Percentiles rank a stretch among this genome's conserved stretches.
Conservation (phyloP, 2,888 invertebrate genomes). For the Meta bourneti region DNA sequence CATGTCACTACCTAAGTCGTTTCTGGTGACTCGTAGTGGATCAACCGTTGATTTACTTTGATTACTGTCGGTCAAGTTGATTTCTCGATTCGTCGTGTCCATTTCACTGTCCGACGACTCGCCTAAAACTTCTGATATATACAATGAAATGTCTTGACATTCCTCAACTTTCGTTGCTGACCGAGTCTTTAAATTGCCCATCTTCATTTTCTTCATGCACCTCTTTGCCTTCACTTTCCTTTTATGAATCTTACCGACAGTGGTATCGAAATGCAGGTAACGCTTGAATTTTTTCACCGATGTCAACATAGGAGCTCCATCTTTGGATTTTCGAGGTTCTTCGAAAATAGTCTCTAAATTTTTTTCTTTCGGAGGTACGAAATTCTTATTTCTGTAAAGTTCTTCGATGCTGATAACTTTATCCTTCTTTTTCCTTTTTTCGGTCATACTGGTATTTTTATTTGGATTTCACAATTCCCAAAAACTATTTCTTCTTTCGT, state of each 20-base stretch:
- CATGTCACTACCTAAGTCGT: not conserved
- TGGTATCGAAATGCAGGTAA: slow-evolving; percentile 66
- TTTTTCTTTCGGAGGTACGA: slow-evolving; percentile 71
- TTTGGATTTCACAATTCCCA: not conserved
- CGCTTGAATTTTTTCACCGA: slow-evolving; percentile 62
- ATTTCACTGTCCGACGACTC: slow-evolving; percentile 63
- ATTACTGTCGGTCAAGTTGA: not conserved
- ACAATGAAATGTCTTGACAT: slow-evolving; percentile 36
- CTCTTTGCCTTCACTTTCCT: slow-evolving; percentile 61
- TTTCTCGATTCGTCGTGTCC: not conserved
- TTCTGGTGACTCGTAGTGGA: not conserved
- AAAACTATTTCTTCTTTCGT: not conserved
- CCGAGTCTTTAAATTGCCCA: slow-evolving; percentile 14
- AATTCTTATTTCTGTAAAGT: slow-evolving; percentile 63
- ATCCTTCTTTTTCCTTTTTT: slow-evolving; percentile 24
- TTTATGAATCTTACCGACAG: slow-evolving; percentile 58
- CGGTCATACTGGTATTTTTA: slow-evolving; percentile 19
- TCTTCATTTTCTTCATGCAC: slow-evolving; percentile 33
- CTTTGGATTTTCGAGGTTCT: slow-evolving; percentile 66
- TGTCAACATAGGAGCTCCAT: slow-evolving; percentile 54
- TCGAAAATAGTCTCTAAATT: slow-evolving; percentile 74
- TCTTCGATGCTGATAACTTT: slow-evolving; percentile 58
- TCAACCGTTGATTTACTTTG: too few relatives aligned
- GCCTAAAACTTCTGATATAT: slow-evolving; percentile 37
- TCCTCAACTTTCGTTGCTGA: slow-evolving; percentile 25